Base-by-base conservation (phyloP, 1,140 invertebrate genomes). In the Diachasmimorpha longicaudata region DNA sequence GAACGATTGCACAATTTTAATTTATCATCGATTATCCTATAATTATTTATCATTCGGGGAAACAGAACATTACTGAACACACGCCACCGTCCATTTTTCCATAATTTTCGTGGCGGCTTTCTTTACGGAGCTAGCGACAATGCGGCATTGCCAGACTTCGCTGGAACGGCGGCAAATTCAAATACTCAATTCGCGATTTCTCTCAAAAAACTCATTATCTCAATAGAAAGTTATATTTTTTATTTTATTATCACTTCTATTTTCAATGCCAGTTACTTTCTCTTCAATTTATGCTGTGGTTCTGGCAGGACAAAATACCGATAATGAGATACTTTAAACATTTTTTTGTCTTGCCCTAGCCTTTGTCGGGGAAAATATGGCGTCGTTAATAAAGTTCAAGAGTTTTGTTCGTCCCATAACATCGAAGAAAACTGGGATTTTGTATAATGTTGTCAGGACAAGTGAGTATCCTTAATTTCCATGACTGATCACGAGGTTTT, bases 41-140 rank as follows among this genome's bases (percentile, higher is more conserved):
- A 25, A 75, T 72, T 52, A 52, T 48, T 72, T 71, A 25, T 14
- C 48, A 23, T 74, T 48, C 70, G 52, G 46, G 71, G 71, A 0
- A 63, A 25, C 23, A 25, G 58, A 79, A 66, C 16, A 14, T 66
- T 63, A 69, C 39, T 44, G 23, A 79, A 81, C 66, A 80, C 77
- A 83, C 77, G 79, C 80, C 75, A 78, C 78, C 83, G 81, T 80
- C 84, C 83, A 85, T 85, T 77, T 84, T 67, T 78, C 78, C 69
- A 10, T 42, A 77, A 44, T 70, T 70, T 11, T 42, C 23, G 58
- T 39, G 55, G 44, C 69, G 69, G 69, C 69, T 70, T 70, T 42
- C n/a, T 46, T 16, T 25, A 11, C 14, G 37, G 1, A 52, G 48
- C 31, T 6, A 31, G 9, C 9, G 48, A 48, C n/a, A 14, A 48